These are phyloP conservation scores for Morus bassanus DNA, from an alignment of 2,797 vertebrate species.

Conservation along the genomic window DNA sequence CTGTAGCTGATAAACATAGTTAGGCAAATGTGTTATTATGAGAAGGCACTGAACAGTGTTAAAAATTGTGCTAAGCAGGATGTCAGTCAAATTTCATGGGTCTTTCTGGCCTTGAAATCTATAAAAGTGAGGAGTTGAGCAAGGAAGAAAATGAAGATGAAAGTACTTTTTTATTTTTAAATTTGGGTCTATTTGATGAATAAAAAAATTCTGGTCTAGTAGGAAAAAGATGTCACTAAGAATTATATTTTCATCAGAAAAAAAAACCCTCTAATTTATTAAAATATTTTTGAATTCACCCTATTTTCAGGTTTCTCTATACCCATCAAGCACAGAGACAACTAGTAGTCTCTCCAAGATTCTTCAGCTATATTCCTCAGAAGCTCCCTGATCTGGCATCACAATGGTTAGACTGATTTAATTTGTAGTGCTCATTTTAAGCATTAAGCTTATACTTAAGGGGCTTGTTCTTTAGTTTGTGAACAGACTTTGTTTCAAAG, in stretches of 20 bases:
- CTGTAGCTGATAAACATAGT: conserved; percentile 39
- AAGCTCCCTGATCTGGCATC: neutral
- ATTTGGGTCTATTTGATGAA: neutral
- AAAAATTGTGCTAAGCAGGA: conserved; percentile 24
- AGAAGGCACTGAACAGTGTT: conserved; percentile 21
- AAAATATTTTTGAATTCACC: neutral
- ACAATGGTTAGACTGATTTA: neutral
- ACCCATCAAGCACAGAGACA: neutral
- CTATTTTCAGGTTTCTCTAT: neutral
- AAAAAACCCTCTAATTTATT: neutral
- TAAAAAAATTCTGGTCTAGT: neutral
- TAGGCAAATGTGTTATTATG: conserved; percentile 48
- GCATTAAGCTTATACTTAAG: neutral
- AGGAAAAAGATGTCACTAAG: neutral
- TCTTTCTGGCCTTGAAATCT: neutral
- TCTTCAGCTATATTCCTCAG: neutral
- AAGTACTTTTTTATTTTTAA: neutral
- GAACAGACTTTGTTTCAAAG: neutral
- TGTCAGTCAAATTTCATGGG: neutral
- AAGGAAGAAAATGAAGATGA: neutral
- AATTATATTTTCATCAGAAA: neutral
- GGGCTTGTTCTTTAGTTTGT: neutral
- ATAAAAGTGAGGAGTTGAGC: neutral
- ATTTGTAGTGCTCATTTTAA: neutral
- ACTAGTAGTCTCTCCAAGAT: neutral